Conservation (phyloP, 2,888 invertebrate species). For the Chironomus riparius region DNA sequence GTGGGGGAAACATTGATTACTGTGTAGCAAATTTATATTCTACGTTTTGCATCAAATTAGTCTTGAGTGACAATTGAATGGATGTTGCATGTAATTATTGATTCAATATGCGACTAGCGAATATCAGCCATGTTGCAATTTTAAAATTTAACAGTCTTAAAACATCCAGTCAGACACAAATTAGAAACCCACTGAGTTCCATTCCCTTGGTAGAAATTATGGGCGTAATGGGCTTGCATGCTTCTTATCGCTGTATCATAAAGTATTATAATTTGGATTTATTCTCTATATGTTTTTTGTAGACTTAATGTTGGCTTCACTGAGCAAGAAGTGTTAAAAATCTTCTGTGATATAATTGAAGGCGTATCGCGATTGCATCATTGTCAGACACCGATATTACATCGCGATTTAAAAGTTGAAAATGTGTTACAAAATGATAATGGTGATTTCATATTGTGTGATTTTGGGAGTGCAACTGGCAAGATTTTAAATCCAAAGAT, state of each 20-base stretch:
- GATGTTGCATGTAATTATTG: too few species aligned
- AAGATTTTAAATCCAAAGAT: slow-evolving; percentile 58
- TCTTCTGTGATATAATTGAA: slow-evolving; percentile 87
- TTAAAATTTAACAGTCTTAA: too few species aligned
- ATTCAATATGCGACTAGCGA: too few species aligned
- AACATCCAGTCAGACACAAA: neutral
- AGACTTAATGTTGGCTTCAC: slow-evolving; percentile 62
- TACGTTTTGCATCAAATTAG: too few species aligned
- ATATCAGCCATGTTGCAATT: too few species aligned
- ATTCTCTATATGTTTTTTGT: slow-evolving; percentile 22
- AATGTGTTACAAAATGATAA: slow-evolving; percentile 73
- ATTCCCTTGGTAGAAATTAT: too few species aligned
- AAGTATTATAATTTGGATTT: too few species aligned
- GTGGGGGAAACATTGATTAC: neutral
- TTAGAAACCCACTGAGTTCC: too few species aligned
- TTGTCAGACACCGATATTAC: slow-evolving; percentile 86
- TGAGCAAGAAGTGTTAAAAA: slow-evolving; percentile 68
- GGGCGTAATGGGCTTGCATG: too few species aligned
- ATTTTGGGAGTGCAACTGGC: slow-evolving; percentile 90
- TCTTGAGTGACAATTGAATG: too few species aligned
- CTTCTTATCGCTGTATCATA: neutral
- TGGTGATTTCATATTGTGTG: slow-evolving; percentile 79
- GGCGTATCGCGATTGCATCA: slow-evolving; percentile 85
- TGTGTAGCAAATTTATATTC: neutral
- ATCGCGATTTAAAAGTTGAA: slow-evolving; percentile 87